Conservation (phyloP, 1,140 invertebrate species). For the Neodiprion virginianus region DNA sequence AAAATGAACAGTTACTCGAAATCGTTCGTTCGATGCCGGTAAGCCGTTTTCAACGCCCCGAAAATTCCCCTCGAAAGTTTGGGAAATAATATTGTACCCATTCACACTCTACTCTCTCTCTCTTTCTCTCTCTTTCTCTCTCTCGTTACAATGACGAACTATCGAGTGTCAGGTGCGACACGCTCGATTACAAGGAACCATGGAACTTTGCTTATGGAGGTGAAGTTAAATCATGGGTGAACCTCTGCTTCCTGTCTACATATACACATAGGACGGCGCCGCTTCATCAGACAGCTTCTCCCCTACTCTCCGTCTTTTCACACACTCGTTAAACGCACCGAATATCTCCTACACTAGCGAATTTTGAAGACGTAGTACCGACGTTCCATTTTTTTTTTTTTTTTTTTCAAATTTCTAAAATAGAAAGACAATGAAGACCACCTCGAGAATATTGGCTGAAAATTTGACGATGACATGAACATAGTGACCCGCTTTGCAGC, state of each 20-base stretch:
- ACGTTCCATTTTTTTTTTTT: too few relatives aligned
- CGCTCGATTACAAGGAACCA: constrained; percentile 36
- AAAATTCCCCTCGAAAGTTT: neutral
- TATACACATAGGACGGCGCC: too few relatives aligned
- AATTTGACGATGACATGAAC: too few relatives aligned
- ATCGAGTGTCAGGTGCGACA: neutral
- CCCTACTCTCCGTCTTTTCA: constrained; percentile 13
- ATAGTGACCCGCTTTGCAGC: too few relatives aligned
- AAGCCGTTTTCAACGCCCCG: neutral
- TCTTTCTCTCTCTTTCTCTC: neutral
- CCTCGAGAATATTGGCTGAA: too few relatives aligned
- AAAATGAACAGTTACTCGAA: neutral
- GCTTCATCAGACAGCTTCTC: neutral
- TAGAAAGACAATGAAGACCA: too few relatives aligned
- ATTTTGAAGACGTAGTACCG: too few relatives aligned
- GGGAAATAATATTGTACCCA: too few relatives aligned
- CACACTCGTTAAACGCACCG: neutral
- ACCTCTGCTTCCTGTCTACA: constrained; percentile 39
- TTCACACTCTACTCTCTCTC: neutral
- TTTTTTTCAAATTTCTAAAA: too few relatives aligned
- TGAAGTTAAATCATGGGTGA: constrained; percentile 48
- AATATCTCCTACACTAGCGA: too few relatives aligned
- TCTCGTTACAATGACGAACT: neutral
- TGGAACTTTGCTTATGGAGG: constrained; percentile 40
- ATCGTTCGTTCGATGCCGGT: neutral